phyloP scores from a whole-genome alignment of 2,113 vertebrate species.

The Rhabdornis inornatus region DNA sequence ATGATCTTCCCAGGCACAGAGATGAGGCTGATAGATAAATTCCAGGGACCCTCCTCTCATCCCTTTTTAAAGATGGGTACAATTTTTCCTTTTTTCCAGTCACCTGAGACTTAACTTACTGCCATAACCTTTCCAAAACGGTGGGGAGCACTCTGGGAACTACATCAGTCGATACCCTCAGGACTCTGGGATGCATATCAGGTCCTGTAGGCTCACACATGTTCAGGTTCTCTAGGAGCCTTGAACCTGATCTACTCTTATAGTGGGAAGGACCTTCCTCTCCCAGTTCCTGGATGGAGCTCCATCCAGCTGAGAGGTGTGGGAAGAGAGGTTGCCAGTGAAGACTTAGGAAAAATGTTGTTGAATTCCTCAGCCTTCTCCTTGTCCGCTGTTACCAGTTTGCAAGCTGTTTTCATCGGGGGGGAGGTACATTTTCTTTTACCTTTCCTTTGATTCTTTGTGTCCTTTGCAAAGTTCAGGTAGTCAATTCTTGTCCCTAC shows the following conservation, averaged over 20 bases:
- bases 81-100: neutral
- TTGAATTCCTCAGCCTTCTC: neutral
- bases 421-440: neutral
- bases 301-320: rapidly evolving
- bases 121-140: neutral
- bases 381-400: neutral
- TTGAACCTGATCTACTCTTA: neutral
- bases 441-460: neutral
- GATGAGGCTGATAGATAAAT: neutral
- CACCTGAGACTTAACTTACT: neutral
- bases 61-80: neutral
- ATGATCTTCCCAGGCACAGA: neutral
- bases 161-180: neutral
- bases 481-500: neutral
- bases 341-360: neutral
- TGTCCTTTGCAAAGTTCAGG: neutral
- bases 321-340: neutral
- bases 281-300: too few species aligned
- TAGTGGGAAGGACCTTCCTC: neutral
- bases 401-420: neutral
- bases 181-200: neutral
- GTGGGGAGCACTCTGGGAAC: neutral
- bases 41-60: neutral
- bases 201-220: neutral
- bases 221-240: neutral